These are phyloP conservation scores for Crossocerus cetratus DNA, from an alignment of 2,888 invertebrate genomes.

Conservation along the genomic window DNA sequence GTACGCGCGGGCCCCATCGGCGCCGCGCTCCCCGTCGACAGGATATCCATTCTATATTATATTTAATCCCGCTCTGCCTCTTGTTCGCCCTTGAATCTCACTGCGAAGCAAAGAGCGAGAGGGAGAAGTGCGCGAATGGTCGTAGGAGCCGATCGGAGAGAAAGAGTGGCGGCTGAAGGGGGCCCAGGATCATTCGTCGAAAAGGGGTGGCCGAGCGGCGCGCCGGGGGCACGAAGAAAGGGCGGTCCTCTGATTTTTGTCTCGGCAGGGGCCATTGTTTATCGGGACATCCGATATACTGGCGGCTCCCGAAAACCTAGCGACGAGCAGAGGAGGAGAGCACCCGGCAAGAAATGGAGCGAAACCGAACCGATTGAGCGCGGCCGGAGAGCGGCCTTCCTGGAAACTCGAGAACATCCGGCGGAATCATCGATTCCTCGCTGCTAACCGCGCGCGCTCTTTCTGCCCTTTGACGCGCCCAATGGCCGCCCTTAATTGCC, in stretches of 20 bases:
- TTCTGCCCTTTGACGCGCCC: constrained; percentile 6
- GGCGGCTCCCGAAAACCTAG: constrained; percentile 51
- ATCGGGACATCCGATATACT: constrained; percentile 65
- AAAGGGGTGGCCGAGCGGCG: constrained; percentile 47
- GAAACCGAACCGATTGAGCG: constrained; percentile 65
- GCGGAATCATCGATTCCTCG: constrained; percentile 63
- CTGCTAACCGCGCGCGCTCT: constrained; percentile 12
- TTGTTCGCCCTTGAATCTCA: constrained; percentile 13
- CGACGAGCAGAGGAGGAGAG: constrained; percentile 29
- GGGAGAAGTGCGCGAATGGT: background rate
- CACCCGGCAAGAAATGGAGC: constrained; percentile 61
- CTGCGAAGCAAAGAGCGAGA: background rate
- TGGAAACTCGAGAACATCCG: constrained; percentile 69
- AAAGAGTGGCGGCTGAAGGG: constrained; percentile 15
- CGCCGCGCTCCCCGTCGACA: constrained; percentile 53
- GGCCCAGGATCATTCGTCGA: constrained; percentile 35
- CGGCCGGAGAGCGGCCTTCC: constrained; percentile 57
- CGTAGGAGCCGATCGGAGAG: constrained; percentile 13
- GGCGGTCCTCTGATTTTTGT: constrained; percentile 71
- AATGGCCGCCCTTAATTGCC: constrained; percentile 34
- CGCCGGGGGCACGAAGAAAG: constrained; percentile 67
- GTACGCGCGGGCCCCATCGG: constrained; percentile 44
- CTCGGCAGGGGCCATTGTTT: constrained; percentile 58
- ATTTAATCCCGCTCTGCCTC: constrained; percentile 44
- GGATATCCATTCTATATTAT: constrained; percentile 73